Evolutionary conservation across 2,113 vertebrate genomes (phyloP).

Genomic region (Pycnonotus jocosus): DNA sequence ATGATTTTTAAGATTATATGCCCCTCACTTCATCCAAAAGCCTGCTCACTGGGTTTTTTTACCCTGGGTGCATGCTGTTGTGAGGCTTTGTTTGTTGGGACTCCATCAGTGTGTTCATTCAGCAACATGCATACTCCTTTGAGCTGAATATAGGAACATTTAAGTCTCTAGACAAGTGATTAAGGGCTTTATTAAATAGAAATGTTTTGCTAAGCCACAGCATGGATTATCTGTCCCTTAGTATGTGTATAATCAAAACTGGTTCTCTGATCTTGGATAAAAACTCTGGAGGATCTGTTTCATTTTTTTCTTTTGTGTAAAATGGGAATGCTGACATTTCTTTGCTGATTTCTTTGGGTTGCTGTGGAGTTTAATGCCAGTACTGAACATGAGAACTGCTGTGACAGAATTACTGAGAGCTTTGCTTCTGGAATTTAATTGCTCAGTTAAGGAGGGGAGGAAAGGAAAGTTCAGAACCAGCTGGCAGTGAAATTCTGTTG

Average conservation of each 20-base stretch:
- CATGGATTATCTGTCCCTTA: not conserved
- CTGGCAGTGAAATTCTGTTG: conserved; percentile 6
- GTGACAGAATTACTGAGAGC: conserved; percentile 3
- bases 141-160: not conserved
- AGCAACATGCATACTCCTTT: not conserved
- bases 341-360: conserved; percentile 3
- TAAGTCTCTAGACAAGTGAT: conserved; percentile 16
- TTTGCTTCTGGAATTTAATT: conserved; percentile 26
- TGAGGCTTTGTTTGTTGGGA: not conserved
- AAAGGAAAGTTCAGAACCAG: not conserved
- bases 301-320: conserved; percentile 7
- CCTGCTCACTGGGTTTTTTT: not conserved
- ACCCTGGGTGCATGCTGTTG: not conserved
- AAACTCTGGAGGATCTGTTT: conserved; percentile 7
- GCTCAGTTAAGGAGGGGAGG: not conserved
- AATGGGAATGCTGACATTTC: conserved; percentile 23
- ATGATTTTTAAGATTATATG: not conserved
- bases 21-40: not conserved
- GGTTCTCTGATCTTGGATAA: conserved; percentile 20
- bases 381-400: conserved; percentile 7
- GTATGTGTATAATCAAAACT: conserved; percentile 15
- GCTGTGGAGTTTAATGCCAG: conserved; percentile 10
- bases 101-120: not conserved
- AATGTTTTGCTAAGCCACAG: conserved; percentile 3
- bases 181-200: conserved; percentile 36